These are phyloP conservation scores for Drosophila simulans DNA, from an alignment of 1,140 invertebrate species.

Conservation along the genomic window DNA sequence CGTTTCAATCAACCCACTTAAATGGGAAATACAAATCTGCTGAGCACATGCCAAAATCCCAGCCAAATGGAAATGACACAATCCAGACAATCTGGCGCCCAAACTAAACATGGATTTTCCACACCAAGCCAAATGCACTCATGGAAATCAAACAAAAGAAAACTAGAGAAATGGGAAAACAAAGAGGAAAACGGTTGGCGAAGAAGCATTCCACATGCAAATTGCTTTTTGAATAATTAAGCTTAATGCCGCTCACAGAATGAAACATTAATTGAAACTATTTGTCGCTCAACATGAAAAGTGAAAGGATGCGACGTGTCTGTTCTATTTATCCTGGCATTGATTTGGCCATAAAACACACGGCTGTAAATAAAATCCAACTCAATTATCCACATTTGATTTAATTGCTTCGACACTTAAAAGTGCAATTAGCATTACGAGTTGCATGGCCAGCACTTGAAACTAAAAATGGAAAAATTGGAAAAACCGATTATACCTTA, in stretches of 20 bases:
- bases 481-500: not conserved
- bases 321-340: conserved; percentile 35
- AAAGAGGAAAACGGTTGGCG: conserved; percentile 14
- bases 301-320: conserved; percentile 25
- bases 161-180: conserved; percentile 2
- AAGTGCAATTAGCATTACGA: conserved; percentile 39
- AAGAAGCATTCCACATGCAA: conserved; percentile 52
- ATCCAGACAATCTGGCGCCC: conserved; percentile 42
- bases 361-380: conserved; percentile 28
- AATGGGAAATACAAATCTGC: conserved; percentile 17
- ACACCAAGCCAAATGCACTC: conserved; percentile 6
- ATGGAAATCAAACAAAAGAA: conserved; percentile 16
- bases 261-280: conserved; percentile 65
- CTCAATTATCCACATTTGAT: conserved; percentile 31
- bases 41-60: conserved; percentile 46
- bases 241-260: conserved; percentile 49
- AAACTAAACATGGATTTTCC: conserved; percentile 26
- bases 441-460: conserved; percentile 9
- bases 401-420: conserved; percentile 50
- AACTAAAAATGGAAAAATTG: conserved; percentile 4
- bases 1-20: conserved; percentile 13
- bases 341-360: conserved; percentile 33
- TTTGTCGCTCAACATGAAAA: conserved; percentile 25
- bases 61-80: conserved; percentile 25
- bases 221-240: conserved; percentile 71